Conservation (phyloP, 2,113 vertebrate genomes). For the Otus sunia region DNA sequence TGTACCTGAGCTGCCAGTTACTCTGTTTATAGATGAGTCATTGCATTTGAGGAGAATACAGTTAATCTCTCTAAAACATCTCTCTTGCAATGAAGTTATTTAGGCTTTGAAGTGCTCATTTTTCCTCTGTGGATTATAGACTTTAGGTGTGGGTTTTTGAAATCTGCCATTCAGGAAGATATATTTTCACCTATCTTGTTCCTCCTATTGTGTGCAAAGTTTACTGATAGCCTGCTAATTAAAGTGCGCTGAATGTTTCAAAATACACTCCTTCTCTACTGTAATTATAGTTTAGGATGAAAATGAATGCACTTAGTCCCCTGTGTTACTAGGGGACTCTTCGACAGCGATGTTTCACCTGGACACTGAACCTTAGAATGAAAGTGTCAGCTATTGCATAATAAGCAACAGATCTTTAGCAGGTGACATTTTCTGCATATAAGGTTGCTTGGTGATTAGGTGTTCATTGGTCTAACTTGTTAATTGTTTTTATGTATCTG, state of each 20-base stretch:
- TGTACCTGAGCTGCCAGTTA: not conserved
- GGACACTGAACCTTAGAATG: not conserved
- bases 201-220: not conserved
- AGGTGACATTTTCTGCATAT: not conserved
- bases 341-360: not conserved
- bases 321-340: not conserved
- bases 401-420: not conserved
- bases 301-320: rapidly evolving
- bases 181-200: not conserved
- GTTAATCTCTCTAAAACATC: not conserved
- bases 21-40: not conserved
- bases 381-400: not conserved
- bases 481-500: not conserved
- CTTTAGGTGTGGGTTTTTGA: not conserved
- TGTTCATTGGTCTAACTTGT: not conserved
- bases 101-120: not conserved
- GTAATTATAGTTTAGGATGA: not conserved
- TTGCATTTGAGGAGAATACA: not conserved
- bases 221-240: not conserved
- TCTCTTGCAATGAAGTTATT: not conserved
- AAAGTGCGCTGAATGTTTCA: not conserved
- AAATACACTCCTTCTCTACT: not conserved
- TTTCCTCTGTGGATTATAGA: not conserved
- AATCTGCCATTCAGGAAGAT: not conserved
- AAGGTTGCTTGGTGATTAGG: not conserved